A percentile compares a stretch with the other conserved stretches of the same genome.
Conservation (phyloP, 2,797 vertebrate species). For the Myripristis murdjan region DNA sequence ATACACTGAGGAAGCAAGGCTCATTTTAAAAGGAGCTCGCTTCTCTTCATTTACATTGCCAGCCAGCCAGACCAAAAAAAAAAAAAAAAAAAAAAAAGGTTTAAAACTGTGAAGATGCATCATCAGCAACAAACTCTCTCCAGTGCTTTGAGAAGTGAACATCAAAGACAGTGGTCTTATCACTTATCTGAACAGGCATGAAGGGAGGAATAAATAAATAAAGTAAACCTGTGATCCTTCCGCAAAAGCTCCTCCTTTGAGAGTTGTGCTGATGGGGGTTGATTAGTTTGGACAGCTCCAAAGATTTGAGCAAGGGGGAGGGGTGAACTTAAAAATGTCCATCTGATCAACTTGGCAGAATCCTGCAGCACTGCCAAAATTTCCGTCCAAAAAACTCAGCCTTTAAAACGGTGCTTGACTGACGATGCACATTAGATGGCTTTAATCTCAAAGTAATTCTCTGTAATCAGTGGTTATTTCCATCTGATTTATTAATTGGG, state of each 20-base stretch:
- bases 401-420: background rate
- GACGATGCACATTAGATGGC: background rate
- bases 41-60: constrained; percentile 7
- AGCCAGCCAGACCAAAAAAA: background rate
- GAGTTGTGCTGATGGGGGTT: background rate
- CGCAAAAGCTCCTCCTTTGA: background rate
- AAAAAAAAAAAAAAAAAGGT: background rate
- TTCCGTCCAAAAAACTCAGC: background rate
- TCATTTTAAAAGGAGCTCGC: constrained; percentile 16
- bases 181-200: constrained; percentile 17
- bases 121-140: constrained; percentile 27
- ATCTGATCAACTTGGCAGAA: constrained; percentile 1
- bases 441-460: background rate
- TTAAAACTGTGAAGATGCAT: constrained; percentile 5
- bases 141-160: constrained; percentile 24
- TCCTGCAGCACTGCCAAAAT: background rate
- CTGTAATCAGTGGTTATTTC: background rate
- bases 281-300: constrained; percentile 1
- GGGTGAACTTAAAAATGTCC: background rate
- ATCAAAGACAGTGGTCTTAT: constrained; percentile 35
- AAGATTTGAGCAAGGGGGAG: background rate
- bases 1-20: background rate
- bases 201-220: constrained; percentile 15
- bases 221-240: constrained; percentile 6
- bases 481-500: background rate